Evolutionary conservation across 2,797 vertebrate genomes (phyloP).

Genomic region (Tadarida brasiliensis): DNA sequence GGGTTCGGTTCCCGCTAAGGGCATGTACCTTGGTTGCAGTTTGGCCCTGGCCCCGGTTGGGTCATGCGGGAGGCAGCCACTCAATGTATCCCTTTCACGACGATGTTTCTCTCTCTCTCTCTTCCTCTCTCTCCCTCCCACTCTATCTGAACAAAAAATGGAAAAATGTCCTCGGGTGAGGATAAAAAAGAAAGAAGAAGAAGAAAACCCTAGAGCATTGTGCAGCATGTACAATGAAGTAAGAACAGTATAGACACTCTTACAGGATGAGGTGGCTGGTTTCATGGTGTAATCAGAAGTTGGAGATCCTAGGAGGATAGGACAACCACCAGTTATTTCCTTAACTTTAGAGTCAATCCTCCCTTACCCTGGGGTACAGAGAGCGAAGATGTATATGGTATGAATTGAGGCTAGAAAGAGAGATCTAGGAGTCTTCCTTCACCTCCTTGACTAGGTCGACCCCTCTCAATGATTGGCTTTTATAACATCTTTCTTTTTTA

Average conservation of each 20-base stretch:
- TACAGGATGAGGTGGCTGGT: background rate
- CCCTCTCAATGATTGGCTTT: background rate
- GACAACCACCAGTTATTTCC: background rate
- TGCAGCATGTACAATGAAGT: background rate
- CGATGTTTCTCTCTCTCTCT: too few species aligned
- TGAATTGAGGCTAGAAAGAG: background rate
- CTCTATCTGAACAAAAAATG: too few species aligned
- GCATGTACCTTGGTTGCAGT: too few species aligned
- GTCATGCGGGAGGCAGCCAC: too few species aligned
- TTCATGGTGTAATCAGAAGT: background rate
- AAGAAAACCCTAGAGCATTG: slow-evolving; percentile 11
- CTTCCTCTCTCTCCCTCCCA: too few species aligned
- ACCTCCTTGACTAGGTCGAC: background rate
- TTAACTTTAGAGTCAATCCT: background rate
- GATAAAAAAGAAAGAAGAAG: too few species aligned
- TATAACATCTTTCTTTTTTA: background rate
- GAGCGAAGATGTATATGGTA: background rate
- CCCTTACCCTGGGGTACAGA: background rate
- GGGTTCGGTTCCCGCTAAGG: too few species aligned
- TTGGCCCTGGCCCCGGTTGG: too few species aligned
- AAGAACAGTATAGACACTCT: background rate
- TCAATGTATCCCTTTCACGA: too few species aligned
- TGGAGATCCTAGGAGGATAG: background rate
- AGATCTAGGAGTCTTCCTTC: background rate
- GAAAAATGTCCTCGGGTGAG: too few species aligned